Base-by-base conservation (phyloP, 2,888 invertebrate species). In the Metallyticus violacea region DNA sequence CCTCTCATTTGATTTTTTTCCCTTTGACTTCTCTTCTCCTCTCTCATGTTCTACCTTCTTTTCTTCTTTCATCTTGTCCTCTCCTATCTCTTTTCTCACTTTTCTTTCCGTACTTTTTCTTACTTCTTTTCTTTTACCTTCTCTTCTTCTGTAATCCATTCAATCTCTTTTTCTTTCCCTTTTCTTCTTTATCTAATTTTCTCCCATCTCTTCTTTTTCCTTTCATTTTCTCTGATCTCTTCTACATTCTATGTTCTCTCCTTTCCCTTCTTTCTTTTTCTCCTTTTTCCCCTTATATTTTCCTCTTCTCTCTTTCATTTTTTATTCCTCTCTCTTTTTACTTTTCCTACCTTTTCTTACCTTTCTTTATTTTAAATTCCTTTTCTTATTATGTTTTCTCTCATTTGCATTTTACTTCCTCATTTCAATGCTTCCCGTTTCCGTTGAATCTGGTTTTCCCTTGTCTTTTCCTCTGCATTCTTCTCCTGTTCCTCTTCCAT, bases 141-240 rank as follows among this genome's bases (percentile, higher is more conserved):
- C 25, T n/a, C n/a, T 15, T 7, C n/a, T 25, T 79, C 26, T 7
- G 7, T 25, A 15, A 25, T 79, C n/a, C 26, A 7, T 26, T n/a
- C n/a, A 62, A 29, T 82, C 40, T 85, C 81, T 83, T 83, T 81
- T 80, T 85, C 25, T 79, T 7, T 79, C n/a, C 25, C n/a, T n/a
- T 26, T n/a, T 25, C n/a, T 25, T 79, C 26, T 79, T 25, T n/a
- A 9, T 62, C 76, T 62, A 7, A 9, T 62, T 15, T 62, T 15
- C 15, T 62, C 76, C 15, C 76, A 9, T 62, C 76, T 62, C 76
- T 62, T 62, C 76, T 62, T 15, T 62, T 62, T 15, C 15, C 76
- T 62, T 62, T 15, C 15, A 7, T 62, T 62, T 15, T 62, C 76
- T 62, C 15, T 15, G 7, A 7, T 62, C 15, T 15, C 76, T 15